These are phyloP conservation scores for Mionectes macconnelli DNA, from an alignment of 2,113 vertebrate species.

Conservation along the genomic window DNA sequence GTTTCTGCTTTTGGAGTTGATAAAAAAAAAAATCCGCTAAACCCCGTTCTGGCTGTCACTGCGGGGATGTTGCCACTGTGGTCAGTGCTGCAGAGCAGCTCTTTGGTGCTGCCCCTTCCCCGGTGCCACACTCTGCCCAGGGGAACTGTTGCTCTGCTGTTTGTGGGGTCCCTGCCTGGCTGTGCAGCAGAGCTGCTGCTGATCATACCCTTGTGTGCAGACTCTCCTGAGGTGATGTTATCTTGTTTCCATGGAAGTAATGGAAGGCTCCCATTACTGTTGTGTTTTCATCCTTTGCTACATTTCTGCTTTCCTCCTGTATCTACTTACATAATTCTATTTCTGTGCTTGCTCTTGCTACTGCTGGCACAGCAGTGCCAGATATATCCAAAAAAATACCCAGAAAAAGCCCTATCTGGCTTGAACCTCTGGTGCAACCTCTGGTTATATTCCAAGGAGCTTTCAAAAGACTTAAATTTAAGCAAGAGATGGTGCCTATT, in stretches of 20 bases:
- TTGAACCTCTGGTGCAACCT: not conserved
- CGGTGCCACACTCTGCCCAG: not conserved
- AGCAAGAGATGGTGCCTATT: not conserved
- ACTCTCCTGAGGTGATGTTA: not conserved
- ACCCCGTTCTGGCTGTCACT: not conserved
- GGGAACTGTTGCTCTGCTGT: not conserved
- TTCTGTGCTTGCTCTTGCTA: not conserved
- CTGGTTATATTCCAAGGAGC: not conserved
- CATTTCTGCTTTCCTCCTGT: not conserved
- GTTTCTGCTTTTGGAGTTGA: not conserved
- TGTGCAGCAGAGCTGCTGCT: not conserved
- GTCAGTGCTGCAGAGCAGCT: not conserved
- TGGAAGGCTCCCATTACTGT: not conserved
- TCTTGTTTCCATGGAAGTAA: not conserved
- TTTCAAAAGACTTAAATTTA: not conserved
- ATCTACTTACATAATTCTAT: not conserved
- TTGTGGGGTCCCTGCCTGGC: not conserved
- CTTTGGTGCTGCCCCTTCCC: not conserved
- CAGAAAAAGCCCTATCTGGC: not conserved
- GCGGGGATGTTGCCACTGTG: not conserved
- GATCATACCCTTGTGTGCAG: not conserved
- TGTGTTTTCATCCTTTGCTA: constrained; percentile 1
- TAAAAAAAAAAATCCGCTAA: not conserved
- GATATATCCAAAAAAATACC: not conserved
- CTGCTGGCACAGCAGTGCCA: not conserved